Conservation (phyloP, 2,888 invertebrate species). For the Euspilapteryx auroguttella region DNA sequence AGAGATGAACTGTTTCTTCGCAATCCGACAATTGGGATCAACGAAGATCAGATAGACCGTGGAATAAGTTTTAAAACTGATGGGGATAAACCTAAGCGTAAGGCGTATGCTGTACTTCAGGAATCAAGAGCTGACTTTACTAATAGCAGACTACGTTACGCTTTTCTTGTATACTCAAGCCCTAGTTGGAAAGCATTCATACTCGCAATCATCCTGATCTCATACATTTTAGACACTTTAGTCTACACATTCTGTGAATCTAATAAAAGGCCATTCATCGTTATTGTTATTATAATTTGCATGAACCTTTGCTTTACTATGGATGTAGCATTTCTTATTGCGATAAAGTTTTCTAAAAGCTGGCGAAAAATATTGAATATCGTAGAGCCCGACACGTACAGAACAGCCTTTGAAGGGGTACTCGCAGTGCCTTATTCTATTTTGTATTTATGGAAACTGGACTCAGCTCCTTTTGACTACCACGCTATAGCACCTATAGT, state of each 20-base stretch:
- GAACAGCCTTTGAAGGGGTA: constrained; percentile 28
- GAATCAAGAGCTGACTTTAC: constrained; percentile 34
- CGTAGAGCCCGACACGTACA: constrained; percentile 33
- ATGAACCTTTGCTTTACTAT: constrained; percentile 31
- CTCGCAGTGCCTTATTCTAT: constrained; percentile 37
- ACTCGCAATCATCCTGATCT: constrained; percentile 27
- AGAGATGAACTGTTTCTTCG: constrained; percentile 17
- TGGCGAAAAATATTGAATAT: constrained; percentile 49
- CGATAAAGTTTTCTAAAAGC: constrained; percentile 36
- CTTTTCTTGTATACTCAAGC: constrained; percentile 34
- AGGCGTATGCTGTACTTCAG: constrained; percentile 39
- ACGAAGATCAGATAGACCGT: no score
- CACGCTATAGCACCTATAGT: constrained; percentile 34
- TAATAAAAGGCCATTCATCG: constrained; percentile 20
- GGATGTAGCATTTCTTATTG: constrained; percentile 32
- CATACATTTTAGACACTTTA: constrained; percentile 35
- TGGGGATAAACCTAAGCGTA: no score
- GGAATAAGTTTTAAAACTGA: no score
- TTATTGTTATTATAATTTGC: constrained; percentile 23
- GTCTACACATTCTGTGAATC: constrained; percentile 31
- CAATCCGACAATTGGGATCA: no score
- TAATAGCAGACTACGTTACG: constrained; percentile 27
- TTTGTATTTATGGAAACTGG: constrained; percentile 22
- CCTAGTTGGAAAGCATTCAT: constrained; percentile 35
- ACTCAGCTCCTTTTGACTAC: constrained; percentile 18